Conservation (phyloP, 2,888 invertebrate species). For the Encarsia formosa region DNA sequence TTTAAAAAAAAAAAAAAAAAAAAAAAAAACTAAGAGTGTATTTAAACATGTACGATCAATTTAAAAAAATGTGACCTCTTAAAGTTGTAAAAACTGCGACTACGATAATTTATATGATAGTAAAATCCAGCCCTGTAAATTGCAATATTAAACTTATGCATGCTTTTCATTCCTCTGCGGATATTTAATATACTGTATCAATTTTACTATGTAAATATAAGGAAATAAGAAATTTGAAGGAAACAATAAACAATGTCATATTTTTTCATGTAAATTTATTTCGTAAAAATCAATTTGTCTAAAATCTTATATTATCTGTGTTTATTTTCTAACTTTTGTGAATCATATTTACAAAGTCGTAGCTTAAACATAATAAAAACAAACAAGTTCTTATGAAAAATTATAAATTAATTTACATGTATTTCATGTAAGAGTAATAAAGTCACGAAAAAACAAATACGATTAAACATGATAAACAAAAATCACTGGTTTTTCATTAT, state of each 20-base stretch:
- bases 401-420: slow-evolving; percentile 11
- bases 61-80: neutral
- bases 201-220: too few species aligned
- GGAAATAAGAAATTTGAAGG: too few species aligned
- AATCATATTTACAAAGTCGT: slow-evolving; percentile 17
- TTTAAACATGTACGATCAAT: neutral
- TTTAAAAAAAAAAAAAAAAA: neutral
- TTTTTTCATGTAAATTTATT: slow-evolving; percentile 1
- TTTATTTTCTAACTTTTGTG: slow-evolving; percentile 20
- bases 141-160: too few species aligned
- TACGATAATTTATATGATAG: too few species aligned
- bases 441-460: slow-evolving; percentile 11
- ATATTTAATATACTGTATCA: too few species aligned
- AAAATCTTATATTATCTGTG: slow-evolving; percentile 5
- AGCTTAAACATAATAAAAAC: slow-evolving; percentile 11
- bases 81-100: too few species aligned
- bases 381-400: slow-evolving; percentile 5
- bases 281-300: too few species aligned
- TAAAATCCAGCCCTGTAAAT: too few species aligned
- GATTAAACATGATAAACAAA: slow-evolving; percentile 14
- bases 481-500: slow-evolving; percentile 8
- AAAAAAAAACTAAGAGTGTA: neutral
- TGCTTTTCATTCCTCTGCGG: too few species aligned
- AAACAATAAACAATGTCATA: too few species aligned
- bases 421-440: slow-evolving; percentile 16